Percentiles rank a stretch among this genome's conserved stretches.
Conservation (phyloP, 2,113 vertebrate species). For the Dasyprocta punctata region DNA sequence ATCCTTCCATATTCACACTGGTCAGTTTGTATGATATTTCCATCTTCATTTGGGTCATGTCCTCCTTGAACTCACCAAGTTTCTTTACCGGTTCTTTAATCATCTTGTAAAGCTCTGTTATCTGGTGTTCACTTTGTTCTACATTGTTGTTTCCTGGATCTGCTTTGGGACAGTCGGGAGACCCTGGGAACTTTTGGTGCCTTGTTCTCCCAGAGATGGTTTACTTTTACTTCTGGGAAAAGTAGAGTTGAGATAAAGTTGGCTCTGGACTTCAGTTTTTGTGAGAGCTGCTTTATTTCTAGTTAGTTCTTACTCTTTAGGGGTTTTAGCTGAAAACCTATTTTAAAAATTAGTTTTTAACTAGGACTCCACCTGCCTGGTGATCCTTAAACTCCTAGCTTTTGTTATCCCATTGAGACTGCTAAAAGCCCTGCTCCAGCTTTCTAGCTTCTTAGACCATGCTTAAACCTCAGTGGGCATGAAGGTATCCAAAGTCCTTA, state of each 20-base stretch:
- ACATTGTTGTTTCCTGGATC: background rate
- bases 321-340: background rate
- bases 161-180: background rate
- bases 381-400: background rate
- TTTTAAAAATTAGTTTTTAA: background rate
- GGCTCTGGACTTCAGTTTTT: background rate
- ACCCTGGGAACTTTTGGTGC: background rate
- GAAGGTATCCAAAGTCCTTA: background rate
- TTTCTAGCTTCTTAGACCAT: background rate
- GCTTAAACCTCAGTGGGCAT: background rate
- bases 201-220: background rate
- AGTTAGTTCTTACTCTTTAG: background rate
- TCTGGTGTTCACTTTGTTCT: background rate
- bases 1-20: background rate
- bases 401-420: background rate
- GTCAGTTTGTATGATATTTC: background rate
- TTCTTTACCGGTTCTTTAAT: background rate
- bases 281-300: background rate
- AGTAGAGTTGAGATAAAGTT: background rate
- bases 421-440: background rate
- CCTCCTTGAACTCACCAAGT: background rate
- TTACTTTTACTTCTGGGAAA: conserved; percentile 41
- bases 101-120: background rate
- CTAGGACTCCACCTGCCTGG: background rate
- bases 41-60: background rate